Evolutionary conservation across 2,797 vertebrate genomes (phyloP), one percentile per base, ranked within the genome.

Genomic region (Anguilla marmorata): DNA sequence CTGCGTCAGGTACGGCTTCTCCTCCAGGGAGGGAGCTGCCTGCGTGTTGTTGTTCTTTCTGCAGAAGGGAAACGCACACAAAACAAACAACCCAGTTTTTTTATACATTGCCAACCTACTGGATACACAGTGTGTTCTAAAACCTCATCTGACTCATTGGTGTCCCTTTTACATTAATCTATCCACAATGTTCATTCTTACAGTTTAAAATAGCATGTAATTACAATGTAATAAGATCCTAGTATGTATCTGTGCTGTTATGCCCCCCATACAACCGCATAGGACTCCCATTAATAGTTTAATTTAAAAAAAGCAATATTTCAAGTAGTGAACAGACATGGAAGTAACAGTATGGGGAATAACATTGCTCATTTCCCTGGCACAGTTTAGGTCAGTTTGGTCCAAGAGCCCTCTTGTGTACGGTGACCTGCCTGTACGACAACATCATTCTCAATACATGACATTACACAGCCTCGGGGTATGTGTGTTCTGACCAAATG

Each of bases 1-100:
- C 86, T 94, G 93, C 92, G 93, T 95, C 87, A 96, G 94, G 89
- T 96, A 96, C 0, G 95, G 95, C 86, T 94, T 96, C 89, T 95
- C 92, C 87, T 95, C 95, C 91, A 95, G 91, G 86, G 86, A 89
- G 0, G 85, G 88, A 30, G 87, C 66, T 16, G 87, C 80, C 45
- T 90, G 89, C 11, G 86, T 56, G 58, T 90, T 92, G 87, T 93
- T 92, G 85, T 92, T 92, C 85, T 91, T 93, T 50, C 92, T 93
- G 89, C 41, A 33, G 84, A 52, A 14, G 24, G 45, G 11, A 24
- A 24, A 24, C 3, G 3, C 9, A 41, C 37, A 41, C 37, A 41
- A 41, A 41, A 3, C 9, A 37, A 24, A 2, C 72, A 1, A 30
- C 66, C 66, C 66, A 2, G 8, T 69, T 69, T 69, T 69, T 56